These are phyloP conservation scores for Sinonovacula constricta DNA, from an alignment of 1,140 invertebrate species.

Conservation along the genomic window DNA sequence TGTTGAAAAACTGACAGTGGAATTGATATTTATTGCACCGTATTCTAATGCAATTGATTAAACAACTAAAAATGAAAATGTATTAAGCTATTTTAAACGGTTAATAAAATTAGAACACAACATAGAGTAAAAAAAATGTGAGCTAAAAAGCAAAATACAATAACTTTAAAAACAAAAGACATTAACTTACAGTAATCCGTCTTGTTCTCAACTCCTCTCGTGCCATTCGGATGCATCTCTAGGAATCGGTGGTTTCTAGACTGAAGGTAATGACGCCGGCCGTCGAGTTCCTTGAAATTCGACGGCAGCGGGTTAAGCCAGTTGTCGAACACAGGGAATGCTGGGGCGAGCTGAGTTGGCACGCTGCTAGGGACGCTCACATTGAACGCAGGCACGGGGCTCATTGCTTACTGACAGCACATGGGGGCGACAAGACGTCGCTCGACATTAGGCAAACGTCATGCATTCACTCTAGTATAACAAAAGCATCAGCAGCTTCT, in stretches of 20 bases:
- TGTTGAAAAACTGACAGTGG: too few species aligned
- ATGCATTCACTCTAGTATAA: too few species aligned
- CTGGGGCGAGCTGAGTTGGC: background rate
- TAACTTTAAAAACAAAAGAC: too few species aligned
- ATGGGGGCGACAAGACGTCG: constrained; percentile 39
- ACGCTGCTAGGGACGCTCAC: background rate
- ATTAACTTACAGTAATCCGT: constrained; percentile 46
- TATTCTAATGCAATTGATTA: too few species aligned
- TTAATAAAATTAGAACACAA: too few species aligned
- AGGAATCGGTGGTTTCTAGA: constrained; percentile 17
- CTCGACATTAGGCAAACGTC: constrained; percentile 24
- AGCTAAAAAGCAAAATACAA: too few species aligned
- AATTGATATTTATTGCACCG: too few species aligned
- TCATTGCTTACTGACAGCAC: constrained; percentile 44
- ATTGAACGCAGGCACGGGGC: constrained; percentile 3
- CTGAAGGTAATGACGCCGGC: constrained; percentile 18
- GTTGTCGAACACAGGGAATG: background rate
- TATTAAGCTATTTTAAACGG: too few species aligned
- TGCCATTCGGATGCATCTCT: constrained; percentile 41
- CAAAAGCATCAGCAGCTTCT: too few species aligned
- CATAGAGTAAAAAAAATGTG: too few species aligned
- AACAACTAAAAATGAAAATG: too few species aligned
- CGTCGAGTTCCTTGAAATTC: constrained; percentile 18
- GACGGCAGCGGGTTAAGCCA: constrained; percentile 21
- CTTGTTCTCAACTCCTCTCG: constrained; percentile 3